These are phyloP conservation scores for Eupithecia pulchellata DNA, from an alignment of 2,888 invertebrate species.

Conservation along the genomic window DNA sequence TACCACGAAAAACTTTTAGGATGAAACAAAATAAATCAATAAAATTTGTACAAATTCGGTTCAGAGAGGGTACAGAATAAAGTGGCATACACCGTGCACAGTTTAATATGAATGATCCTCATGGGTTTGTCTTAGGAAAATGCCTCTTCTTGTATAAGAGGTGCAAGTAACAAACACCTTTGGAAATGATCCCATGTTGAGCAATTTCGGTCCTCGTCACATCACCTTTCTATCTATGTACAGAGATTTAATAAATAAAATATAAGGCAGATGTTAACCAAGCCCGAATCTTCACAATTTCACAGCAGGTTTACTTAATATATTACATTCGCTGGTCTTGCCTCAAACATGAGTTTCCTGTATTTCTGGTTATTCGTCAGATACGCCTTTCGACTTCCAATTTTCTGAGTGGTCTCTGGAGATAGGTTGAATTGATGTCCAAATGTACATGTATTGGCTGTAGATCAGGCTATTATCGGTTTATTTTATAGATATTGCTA, in stretches of 20 bases:
- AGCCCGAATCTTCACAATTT: slow-evolving; percentile 25
- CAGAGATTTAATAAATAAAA: slow-evolving; percentile 27
- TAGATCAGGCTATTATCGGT: too few relatives aligned
- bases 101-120: neutral
- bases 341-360: slow-evolving; percentile 13
- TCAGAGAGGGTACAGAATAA: too few relatives aligned
- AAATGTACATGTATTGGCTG: too few relatives aligned
- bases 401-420: neutral
- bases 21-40: too few relatives aligned
- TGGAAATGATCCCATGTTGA: neutral
- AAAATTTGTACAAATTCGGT: too few relatives aligned
- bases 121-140: too few relatives aligned
- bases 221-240: neutral
- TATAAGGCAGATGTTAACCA: neutral
- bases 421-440: neutral
- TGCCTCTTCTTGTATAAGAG: too few relatives aligned
- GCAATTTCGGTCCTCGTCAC: neutral
- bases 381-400: neutral
- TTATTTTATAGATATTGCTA: too few relatives aligned
- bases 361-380: neutral
- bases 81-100: too few relatives aligned
- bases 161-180: too few relatives aligned
- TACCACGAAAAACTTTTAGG: too few relatives aligned
- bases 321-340: slow-evolving; percentile 21
- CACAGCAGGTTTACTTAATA: slow-evolving; percentile 18